phyloP scores from a whole-genome alignment of 2,797 vertebrate genomes.

The Hydrocynus forskahlii region DNA sequence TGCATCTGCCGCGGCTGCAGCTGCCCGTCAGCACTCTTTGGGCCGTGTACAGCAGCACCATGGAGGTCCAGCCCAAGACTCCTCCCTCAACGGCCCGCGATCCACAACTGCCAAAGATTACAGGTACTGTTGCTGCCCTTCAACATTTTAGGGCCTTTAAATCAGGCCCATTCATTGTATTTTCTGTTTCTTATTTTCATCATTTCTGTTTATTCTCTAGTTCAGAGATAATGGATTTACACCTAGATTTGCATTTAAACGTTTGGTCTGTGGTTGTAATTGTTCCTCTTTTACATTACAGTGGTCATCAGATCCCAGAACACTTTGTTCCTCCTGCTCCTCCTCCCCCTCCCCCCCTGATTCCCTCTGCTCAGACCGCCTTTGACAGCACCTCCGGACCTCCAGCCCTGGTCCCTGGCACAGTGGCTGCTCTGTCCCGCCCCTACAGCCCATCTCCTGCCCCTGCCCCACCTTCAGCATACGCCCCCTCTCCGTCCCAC shows the following conservation, averaged over 20 bases:
- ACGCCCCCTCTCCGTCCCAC: conserved; percentile 67
- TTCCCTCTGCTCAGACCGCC: conserved; percentile 77
- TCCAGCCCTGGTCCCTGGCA: conserved; percentile 50
- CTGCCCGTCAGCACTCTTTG: conserved; percentile 81
- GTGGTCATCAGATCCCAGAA: conserved; percentile 78
- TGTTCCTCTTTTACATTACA: conserved; percentile 52
- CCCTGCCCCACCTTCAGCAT: conserved; percentile 68
- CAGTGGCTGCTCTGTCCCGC: conserved; percentile 55
- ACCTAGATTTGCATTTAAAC: not conserved
- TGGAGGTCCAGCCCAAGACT: conserved; percentile 62
- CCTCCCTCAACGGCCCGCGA: conserved; percentile 77
- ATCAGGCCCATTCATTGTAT: not conserved
- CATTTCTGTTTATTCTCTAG: not conserved
- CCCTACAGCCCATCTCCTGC: conserved; percentile 65
- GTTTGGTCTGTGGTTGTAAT: not conserved
- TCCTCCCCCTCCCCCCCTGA: conserved; percentile 80
- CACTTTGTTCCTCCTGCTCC: conserved; percentile 82
- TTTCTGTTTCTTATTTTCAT: too few species aligned
- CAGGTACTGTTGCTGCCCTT: conserved; percentile 9
- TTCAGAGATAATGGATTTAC: too few species aligned
- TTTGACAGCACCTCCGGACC: conserved; percentile 76
- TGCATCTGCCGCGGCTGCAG: not conserved
- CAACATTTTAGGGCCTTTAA: not conserved
- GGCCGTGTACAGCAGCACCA: conserved; percentile 76
- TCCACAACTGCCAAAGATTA: conserved; percentile 79